Evolutionary conservation across 2,113 vertebrate species (phyloP).

Genomic region (Hiodon tergisus): DNA sequence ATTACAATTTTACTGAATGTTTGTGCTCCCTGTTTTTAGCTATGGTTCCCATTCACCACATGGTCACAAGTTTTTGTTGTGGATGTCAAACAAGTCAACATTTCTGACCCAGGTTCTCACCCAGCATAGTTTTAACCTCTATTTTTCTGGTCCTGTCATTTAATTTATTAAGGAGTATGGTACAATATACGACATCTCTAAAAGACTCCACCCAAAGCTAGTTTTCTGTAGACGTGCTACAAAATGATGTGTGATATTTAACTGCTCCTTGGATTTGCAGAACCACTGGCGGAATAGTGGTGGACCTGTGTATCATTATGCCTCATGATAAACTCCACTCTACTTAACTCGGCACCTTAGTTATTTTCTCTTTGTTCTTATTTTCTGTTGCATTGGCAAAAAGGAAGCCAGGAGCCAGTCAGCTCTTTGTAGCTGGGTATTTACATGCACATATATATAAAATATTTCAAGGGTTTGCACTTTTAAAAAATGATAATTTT

Average conservation of each 20-base stretch:
- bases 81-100: constrained; percentile 96
- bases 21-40: too few species aligned
- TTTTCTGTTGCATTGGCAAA: constrained; percentile 32
- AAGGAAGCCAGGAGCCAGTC: constrained; percentile 48
- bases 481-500: constrained; percentile 29
- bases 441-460: constrained; percentile 39
- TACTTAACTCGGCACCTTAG: constrained; percentile 61
- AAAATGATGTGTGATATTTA: constrained; percentile 34
- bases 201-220: too few species aligned
- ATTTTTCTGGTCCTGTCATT: constrained; percentile 46
- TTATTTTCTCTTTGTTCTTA: constrained; percentile 43
- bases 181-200: too few species aligned
- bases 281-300: constrained; percentile 61
- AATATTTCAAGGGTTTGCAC: constrained; percentile 54
- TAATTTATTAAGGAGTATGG: constrained; percentile 67
- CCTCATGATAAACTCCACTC: constrained; percentile 50
- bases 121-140: constrained; percentile 74
- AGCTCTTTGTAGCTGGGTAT: constrained; percentile 48
- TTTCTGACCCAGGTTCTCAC: constrained; percentile 89
- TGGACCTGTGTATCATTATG: constrained; percentile 50
- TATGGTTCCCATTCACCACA: constrained; percentile 51
- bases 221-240: too few species aligned
- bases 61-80: constrained; percentile 64
- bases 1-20: too few species aligned
- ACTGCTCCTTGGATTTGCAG: constrained; percentile 32